Evolutionary conservation across 2,888 invertebrate species (phyloP).

Genomic region (Deilephila porcellus): DNA sequence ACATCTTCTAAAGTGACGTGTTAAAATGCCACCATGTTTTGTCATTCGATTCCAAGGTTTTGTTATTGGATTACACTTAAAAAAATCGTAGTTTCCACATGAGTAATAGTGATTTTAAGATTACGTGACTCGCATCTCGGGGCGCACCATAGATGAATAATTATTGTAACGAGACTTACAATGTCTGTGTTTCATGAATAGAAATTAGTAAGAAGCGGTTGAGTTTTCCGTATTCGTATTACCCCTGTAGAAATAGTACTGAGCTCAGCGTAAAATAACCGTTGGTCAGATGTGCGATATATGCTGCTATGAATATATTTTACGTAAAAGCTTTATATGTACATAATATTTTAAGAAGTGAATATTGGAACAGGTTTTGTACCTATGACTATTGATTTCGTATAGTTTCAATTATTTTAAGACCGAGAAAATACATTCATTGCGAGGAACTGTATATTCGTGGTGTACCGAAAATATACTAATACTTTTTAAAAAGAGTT

Average conservation of each 20-base stretch:
- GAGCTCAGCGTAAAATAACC: constrained; percentile 34
- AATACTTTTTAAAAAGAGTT: too few relatives aligned
- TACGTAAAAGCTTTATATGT: background rate
- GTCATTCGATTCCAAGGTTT: background rate
- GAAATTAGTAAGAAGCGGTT: background rate
- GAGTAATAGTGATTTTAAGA: background rate
- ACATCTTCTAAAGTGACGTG: background rate
- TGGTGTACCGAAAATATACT: too few relatives aligned
- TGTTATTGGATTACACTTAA: background rate
- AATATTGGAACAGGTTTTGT: background rate
- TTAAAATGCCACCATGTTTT: background rate
- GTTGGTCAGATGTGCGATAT: constrained; percentile 32
- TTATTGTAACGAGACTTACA: background rate
- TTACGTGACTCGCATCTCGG: constrained; percentile 3
- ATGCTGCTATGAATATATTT: constrained; percentile 36
- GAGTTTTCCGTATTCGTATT: background rate
- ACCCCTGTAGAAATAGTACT: constrained; percentile 10
- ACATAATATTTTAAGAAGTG: background rate
- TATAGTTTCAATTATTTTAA: too few relatives aligned
- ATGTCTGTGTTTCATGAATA: background rate
- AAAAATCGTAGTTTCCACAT: background rate
- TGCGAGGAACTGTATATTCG: too few relatives aligned
- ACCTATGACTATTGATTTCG: background rate
- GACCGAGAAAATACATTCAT: too few relatives aligned
- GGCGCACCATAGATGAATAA: background rate